A percentile compares a stretch with the other conserved stretches of the same genome.
Conservation (phyloP, 2,113 vertebrate species). For the Scolopax mira region DNA sequence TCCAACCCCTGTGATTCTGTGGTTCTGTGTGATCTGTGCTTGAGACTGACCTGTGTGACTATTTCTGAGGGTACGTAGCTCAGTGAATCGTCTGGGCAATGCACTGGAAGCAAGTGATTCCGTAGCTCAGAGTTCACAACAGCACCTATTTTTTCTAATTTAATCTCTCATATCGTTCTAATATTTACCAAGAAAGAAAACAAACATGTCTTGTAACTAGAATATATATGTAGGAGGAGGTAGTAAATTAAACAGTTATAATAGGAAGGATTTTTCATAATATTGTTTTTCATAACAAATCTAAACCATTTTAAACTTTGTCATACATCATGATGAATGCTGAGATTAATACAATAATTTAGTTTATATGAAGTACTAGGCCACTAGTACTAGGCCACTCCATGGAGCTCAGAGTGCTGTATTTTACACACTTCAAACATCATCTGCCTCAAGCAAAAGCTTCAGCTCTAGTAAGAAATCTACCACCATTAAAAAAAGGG, state of each 20-base stretch:
- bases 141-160: neutral
- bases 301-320: neutral
- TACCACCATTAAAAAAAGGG: neutral
- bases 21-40: neutral
- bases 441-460: neutral
- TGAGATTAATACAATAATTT: neutral
- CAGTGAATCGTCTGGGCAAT: neutral
- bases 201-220: neutral
- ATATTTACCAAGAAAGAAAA: slow-evolving; percentile 4
- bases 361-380: neutral
- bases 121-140: neutral
- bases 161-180: neutral
- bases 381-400: neutral
- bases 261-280: neutral
- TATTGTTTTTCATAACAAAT: neutral
- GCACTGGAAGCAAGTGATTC: neutral
- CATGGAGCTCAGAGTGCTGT: neutral
- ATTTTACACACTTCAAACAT: neutral
- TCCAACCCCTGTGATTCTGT: no score
- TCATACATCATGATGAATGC: neutral
- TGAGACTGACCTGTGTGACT: neutral
- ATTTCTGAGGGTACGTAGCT: neutral
- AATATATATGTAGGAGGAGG: neutral
- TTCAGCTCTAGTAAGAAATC: neutral
- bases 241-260: neutral